Evolutionary conservation across 2,797 vertebrate genomes (phyloP).

Genomic region (Phoxinus dragarum): DNA sequence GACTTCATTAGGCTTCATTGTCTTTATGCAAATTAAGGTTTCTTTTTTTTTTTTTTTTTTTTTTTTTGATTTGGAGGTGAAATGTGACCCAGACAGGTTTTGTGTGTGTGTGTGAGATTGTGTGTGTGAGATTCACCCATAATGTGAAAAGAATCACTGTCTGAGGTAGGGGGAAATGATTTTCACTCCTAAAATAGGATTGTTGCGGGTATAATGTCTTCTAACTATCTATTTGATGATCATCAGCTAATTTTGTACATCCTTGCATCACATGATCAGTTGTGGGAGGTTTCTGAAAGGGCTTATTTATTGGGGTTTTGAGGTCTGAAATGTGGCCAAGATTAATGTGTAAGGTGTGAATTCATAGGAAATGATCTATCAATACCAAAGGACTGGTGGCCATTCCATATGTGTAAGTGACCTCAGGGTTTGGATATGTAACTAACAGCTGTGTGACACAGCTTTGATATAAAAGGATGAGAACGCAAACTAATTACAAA

Average conservation of each 20-base stretch:
- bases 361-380: conserved; percentile 23
- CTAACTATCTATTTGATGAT: conserved; percentile 27
- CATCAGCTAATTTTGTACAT: conserved; percentile 13
- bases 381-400: conserved; percentile 56
- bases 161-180: neutral
- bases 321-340: conserved; percentile 24
- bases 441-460: conserved; percentile 30
- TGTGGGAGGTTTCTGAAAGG: conserved; percentile 54
- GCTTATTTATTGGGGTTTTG: conserved; percentile 46
- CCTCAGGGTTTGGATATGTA: conserved; percentile 53
- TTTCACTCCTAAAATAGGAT: conserved; percentile 9
- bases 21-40: neutral
- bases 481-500: conserved; percentile 26
- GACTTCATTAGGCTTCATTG: neutral
- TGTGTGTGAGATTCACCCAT: neutral
- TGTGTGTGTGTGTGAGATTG: too few relatives aligned
- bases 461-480: conserved; percentile 50
- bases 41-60: neutral
- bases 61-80: conserved; percentile 5
- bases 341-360: conserved; percentile 7
- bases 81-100: neutral
- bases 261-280: conserved; percentile 23
- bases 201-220: conserved; percentile 38
- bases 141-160: conserved; percentile 27
- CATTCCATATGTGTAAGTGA: conserved; percentile 29